Base-by-base conservation (phyloP, 2,797 vertebrate genomes). In the Lates japonicus region DNA sequence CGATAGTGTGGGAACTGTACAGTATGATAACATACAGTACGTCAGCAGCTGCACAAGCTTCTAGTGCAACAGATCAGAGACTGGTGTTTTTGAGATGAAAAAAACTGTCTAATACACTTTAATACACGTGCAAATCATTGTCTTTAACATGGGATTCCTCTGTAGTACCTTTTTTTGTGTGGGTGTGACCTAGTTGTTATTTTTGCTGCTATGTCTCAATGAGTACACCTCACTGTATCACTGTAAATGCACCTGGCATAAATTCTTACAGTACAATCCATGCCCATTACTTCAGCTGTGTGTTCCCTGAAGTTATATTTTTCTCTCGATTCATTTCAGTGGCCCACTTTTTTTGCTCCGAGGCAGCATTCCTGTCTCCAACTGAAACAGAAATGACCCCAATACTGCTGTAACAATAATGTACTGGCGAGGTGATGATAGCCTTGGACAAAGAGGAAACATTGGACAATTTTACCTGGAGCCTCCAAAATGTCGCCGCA, bases 201-300 rank as follows among this genome's bases (percentile, higher is more conserved):
- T 82, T 74, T 44, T 13, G 46, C 62, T 65, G 44, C 74, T 59
- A 22, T 12, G 16, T 69, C 78, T 83, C 33, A 70, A 68, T 78
- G 37, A 80, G 82, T 72, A 48, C 44, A 77, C 33, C 55, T 68
- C 69, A 60, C 35, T 64, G 77, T 55, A 63, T 78, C 75, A 75
- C 48, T 71, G 78, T 71, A 73, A 81, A 79, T 49, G 58, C 84
- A 91, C 72, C 64, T 91, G 84, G 82, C 58, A 82, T 54, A 35
- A 1, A 65, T 70, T 69, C 37, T 33, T 71, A 68, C 54, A 22
- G 67, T 70, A 52, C 16, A 81, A 80, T 83, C 55, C 52, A 68
- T 64, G 64, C 19, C 68, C 52, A 77, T 72, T 79, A 64, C 57
- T 69, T 76, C 20, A 79, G 35, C 41, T 74, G 75, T 68, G 72